Conservation (phyloP, 2,888 invertebrate genomes). For the Arrhopalites spinosus region DNA sequence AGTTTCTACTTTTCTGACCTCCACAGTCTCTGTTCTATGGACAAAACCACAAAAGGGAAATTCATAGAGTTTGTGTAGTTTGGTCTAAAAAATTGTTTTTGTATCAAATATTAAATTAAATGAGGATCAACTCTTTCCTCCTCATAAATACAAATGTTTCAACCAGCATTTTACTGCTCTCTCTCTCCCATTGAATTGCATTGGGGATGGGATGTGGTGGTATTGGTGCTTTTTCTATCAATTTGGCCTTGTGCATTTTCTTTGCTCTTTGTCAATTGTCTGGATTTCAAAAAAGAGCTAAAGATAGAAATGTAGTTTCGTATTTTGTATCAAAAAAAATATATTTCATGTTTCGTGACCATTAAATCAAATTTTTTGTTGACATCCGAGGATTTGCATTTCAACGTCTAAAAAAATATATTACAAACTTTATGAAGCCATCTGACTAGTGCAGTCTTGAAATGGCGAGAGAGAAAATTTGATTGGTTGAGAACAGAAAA, state of each 20-base stretch:
- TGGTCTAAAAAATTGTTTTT: background rate
- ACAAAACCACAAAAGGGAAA: background rate
- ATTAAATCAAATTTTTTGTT: too few relatives aligned
- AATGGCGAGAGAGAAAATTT: background rate
- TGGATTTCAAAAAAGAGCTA: too few relatives aligned
- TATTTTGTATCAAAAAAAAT: too few relatives aligned
- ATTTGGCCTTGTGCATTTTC: background rate
- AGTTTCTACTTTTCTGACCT: too few relatives aligned
- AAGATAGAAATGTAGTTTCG: background rate
- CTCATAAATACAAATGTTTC: slow-evolving; percentile 21
- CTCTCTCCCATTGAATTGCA: background rate
- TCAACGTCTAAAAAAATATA: too few relatives aligned
- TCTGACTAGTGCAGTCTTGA: too few relatives aligned
- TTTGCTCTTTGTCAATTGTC: too few relatives aligned
- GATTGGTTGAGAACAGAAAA: slow-evolving; percentile 3
- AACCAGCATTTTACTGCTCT: background rate
- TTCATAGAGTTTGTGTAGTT: background rate
- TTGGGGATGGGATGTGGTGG: background rate
- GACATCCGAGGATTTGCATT: too few relatives aligned
- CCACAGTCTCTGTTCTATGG: too few relatives aligned
- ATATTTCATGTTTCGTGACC: too few relatives aligned
- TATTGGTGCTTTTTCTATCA: background rate
- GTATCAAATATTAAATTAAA: slow-evolving; percentile 12
- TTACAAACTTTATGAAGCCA: too few relatives aligned
- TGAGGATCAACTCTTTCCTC: background rate